Percentiles rank a stretch among this genome's conserved stretches.
Evolutionary conservation across 2,113 vertebrate species (phyloP).

Genomic region (Calypte anna): DNA sequence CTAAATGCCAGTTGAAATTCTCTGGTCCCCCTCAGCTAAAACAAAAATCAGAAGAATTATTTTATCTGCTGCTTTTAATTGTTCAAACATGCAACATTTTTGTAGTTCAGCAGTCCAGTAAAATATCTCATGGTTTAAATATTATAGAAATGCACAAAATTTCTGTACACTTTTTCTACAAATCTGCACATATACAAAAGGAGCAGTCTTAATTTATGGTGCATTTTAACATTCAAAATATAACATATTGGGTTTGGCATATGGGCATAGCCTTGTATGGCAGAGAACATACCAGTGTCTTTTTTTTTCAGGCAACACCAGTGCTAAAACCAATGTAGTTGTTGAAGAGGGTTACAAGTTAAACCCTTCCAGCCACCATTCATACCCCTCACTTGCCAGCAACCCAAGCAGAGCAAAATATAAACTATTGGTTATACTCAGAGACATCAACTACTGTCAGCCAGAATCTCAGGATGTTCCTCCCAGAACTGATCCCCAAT

Average conservation of each 20-base stretch:
- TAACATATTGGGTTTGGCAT: not conserved
- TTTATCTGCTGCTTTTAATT: not conserved
- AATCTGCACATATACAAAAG: not conserved
- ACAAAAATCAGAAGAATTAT: not conserved
- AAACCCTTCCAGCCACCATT: not conserved
- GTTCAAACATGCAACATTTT: not conserved
- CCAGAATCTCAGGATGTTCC: conserved; percentile 87
- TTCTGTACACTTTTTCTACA: not conserved
- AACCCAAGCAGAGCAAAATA: not conserved
- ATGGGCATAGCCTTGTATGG: not conserved
- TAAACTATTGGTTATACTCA: not conserved
- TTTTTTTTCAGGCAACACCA: not conserved
- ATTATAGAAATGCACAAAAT: not conserved
- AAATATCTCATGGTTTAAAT: not conserved
- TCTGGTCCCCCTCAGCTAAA: not conserved
- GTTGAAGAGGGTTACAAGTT: not conserved
- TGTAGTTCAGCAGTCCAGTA: not conserved
- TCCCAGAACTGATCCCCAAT: conserved; percentile 96
- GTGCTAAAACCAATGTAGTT: not conserved
- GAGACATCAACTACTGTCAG: conserved; percentile 76
- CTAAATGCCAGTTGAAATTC: not conserved
- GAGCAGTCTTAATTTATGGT: conserved; percentile 37
- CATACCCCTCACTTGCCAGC: not conserved
- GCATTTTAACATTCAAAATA: conserved; percentile 42
- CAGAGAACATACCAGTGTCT: not conserved